Base-by-base conservation (phyloP, 2,888 invertebrate species). In the Graphium colonna region DNA sequence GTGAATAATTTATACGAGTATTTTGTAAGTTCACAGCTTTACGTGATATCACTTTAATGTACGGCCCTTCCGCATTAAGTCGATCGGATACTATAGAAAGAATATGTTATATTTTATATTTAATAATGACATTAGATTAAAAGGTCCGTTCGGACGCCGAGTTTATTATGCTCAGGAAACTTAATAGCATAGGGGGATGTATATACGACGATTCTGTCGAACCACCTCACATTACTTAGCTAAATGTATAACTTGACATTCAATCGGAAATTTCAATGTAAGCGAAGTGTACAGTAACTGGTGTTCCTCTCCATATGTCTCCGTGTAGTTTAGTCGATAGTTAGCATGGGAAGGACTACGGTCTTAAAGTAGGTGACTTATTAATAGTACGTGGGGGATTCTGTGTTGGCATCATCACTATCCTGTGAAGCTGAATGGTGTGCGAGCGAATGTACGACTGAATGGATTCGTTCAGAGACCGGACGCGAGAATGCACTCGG, bases 1-100 rank as follows among this genome's bases (percentile, higher is more conserved):
- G 88, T 88, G 87, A 86, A 88, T 88, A 88, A 87, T 88, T 88
- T 88, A 87, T 87, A 88, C 87, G 86, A 89, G 79, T 88, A 87
- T 83, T 83, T 82, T 88, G 84, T 89, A 87, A 87, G 88, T 86
- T 80, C 85, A 79, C 88, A 83, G 86, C 86, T 88, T 87, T 86
- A 88, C 86, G 80, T 82, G 86, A 86, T 80, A 76, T 79, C 79
- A 82, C 82, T 78, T 36, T 75, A 69, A 74, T 72, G 69, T 71
- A 72, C 76, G 86, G 82, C 85, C 83, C 85, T 82, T 74, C 77
- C 72, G 87, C 80, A 80, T 73, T 69, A 77, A 76, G 77, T 80
- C 81, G 49, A 58, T 63, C 18, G 56, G 59, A 65, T 64, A 63
- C 56, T 63, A 59, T 60, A 58, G 41, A 62, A 61, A 61, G 52